Evolutionary conservation across 2,797 vertebrate species (phyloP).

Genomic region (Sandelia bainsii): DNA sequence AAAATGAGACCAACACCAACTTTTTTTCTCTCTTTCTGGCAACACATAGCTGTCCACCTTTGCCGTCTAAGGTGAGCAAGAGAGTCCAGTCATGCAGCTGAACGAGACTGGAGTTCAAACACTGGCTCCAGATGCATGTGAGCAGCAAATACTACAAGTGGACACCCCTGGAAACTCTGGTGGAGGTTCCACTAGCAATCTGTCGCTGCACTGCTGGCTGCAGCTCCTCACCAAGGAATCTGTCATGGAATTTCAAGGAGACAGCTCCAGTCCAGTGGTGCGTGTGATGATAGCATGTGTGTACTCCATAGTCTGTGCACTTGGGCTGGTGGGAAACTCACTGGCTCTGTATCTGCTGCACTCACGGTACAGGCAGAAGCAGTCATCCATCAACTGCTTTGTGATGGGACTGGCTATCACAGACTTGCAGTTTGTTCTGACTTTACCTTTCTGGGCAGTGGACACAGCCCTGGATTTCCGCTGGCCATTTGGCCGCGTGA

Average conservation of each 20-base stretch:
- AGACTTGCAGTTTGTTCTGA: slow-evolving; percentile 85
- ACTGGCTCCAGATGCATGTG: slow-evolving; percentile 75
- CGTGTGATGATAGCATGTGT: slow-evolving; percentile 85
- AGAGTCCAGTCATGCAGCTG: slow-evolving; percentile 72
- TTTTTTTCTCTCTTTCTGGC: slow-evolving; percentile 27
- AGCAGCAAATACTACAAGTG: slow-evolving; percentile 70
- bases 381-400: slow-evolving; percentile 83
- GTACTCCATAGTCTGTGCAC: slow-evolving; percentile 85
- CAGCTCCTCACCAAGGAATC: slow-evolving; percentile 82
- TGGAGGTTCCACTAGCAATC: slow-evolving; percentile 66
- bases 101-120: slow-evolving; percentile 76
- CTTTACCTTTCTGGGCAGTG: slow-evolving; percentile 84
- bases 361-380: slow-evolving; percentile 84
- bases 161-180: slow-evolving; percentile 74
- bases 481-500: slow-evolving; percentile 83
- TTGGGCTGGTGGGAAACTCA: slow-evolving; percentile 86
- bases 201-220: slow-evolving; percentile 86
- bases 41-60: slow-evolving; percentile 26
- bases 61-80: slow-evolving; percentile 17
- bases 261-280: slow-evolving; percentile 79
- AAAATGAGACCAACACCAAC: slow-evolving; percentile 5
- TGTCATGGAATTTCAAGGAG: slow-evolving; percentile 79
- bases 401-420: slow-evolving; percentile 86
- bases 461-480: slow-evolving; percentile 86
- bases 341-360: slow-evolving; percentile 86